These are phyloP conservation scores for Catharus minimus DNA, from an alignment of 2,113 vertebrate genomes.

Conservation along the genomic window DNA sequence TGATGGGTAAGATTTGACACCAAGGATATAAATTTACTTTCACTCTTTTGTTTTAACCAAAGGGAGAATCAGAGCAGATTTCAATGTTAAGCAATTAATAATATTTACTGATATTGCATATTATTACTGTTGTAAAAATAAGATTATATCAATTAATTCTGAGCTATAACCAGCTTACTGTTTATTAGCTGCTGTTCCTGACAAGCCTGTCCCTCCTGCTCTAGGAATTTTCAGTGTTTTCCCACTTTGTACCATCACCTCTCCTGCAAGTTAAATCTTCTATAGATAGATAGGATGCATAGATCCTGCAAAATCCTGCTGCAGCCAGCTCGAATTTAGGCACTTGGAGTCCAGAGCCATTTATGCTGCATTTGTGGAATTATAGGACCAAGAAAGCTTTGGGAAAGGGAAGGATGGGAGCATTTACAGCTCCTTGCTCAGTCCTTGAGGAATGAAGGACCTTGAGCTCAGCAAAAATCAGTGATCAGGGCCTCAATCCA, in stretches of 20 bases:
- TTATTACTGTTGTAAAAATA: not conserved
- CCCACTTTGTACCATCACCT: not conserved
- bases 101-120: not conserved
- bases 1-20: not conserved
- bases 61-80: not conserved
- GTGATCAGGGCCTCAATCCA: not conserved
- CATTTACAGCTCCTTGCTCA: not conserved
- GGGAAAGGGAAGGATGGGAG: not conserved
- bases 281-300: fast-evolving
- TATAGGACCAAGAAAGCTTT: not conserved
- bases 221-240: not conserved
- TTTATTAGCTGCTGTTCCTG: not conserved
- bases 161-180: not conserved
- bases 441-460: not conserved
- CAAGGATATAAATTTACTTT: not conserved
- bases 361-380: not conserved
- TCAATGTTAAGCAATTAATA: not conserved
- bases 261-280: not conserved
- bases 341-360: not conserved
- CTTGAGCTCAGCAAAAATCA: not conserved
- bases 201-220: not conserved
- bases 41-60: not conserved
- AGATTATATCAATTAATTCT: not conserved
- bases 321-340: not conserved
- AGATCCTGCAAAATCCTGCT: not conserved